Conservation (phyloP, 1,140 invertebrate genomes). For the Adoxophyes honmai region DNA sequence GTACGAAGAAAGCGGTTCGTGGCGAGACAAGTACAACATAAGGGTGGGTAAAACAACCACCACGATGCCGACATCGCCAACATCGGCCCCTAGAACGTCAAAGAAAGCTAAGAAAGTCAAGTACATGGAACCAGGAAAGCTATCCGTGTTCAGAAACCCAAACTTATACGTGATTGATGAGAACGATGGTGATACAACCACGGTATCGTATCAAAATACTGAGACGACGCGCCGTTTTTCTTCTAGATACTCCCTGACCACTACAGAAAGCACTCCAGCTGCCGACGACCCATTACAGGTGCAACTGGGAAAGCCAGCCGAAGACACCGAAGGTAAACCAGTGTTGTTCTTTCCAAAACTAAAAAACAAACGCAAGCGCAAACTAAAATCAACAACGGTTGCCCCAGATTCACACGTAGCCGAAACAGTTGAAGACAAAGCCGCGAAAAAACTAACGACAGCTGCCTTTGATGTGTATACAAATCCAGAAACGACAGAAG, state of each 20-base stretch:
- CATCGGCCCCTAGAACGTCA: slow-evolving; percentile 20
- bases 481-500: slow-evolving; percentile 10
- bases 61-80: slow-evolving; percentile 20
- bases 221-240: not conserved
- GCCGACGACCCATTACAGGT: slow-evolving; percentile 43
- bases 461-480: not conserved
- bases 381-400: slow-evolving; percentile 25
- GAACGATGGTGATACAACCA: slow-evolving; percentile 36
- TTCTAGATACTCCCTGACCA: slow-evolving; percentile 6
- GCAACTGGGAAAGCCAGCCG: slow-evolving; percentile 49
- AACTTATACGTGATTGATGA: slow-evolving; percentile 43
- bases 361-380: slow-evolving; percentile 40
- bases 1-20: slow-evolving; percentile 33
- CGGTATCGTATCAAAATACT: slow-evolving; percentile 6
- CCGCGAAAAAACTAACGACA: slow-evolving; percentile 16
- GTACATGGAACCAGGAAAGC: slow-evolving; percentile 34
- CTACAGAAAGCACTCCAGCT: slow-evolving; percentile 18
- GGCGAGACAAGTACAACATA: slow-evolving; percentile 51
- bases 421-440: slow-evolving; percentile 23
- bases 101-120: slow-evolving; percentile 27
- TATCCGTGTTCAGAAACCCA: slow-evolving; percentile 62
- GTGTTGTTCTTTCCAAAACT: slow-evolving; percentile 58
- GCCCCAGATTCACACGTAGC: slow-evolving; percentile 30
- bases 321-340: slow-evolving; percentile 44
- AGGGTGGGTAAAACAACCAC: slow-evolving; percentile 27